Conservation (phyloP, 2,888 invertebrate species). For the Pseudolycoriella hygida region DNA sequence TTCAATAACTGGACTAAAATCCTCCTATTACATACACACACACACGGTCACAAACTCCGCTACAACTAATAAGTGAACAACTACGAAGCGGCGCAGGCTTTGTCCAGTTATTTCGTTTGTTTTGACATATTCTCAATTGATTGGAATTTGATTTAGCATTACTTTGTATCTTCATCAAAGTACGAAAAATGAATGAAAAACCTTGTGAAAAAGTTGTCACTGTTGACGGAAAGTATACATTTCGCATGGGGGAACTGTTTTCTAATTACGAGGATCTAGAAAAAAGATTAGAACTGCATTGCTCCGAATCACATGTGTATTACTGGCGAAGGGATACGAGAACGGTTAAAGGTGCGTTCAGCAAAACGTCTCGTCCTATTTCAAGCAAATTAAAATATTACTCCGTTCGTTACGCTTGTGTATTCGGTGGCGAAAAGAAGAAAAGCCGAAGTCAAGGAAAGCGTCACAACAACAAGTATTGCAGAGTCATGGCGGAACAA, state of each 20-base stretch:
- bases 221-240: slow-evolving; percentile 19
- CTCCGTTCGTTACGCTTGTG: slow-evolving; percentile 29
- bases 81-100: no score
- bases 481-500: no score
- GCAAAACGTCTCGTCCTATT: slow-evolving; percentile 28
- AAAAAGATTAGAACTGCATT: slow-evolving; percentile 23
- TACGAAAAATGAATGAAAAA: no score
- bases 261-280: slow-evolving; percentile 27
- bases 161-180: no score
- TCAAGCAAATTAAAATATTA: slow-evolving; percentile 27
- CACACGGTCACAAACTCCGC: no score
- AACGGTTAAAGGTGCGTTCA: slow-evolving; percentile 29
- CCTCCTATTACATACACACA: no score
- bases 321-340: slow-evolving; percentile 30
- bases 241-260: slow-evolving; percentile 27
- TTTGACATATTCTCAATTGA: no score
- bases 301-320: slow-evolving; percentile 27
- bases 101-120: no score
- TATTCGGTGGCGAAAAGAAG: slow-evolving; percentile 29
- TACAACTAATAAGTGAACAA: no score
- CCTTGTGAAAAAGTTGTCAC: neutral
- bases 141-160: no score
- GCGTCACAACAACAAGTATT: slow-evolving; percentile 22
- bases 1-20: no score
- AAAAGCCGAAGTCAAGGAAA: slow-evolving; percentile 25